phyloP scores from a whole-genome alignment of 2,797 vertebrate species.

The Diglossa cyanea region DNA sequence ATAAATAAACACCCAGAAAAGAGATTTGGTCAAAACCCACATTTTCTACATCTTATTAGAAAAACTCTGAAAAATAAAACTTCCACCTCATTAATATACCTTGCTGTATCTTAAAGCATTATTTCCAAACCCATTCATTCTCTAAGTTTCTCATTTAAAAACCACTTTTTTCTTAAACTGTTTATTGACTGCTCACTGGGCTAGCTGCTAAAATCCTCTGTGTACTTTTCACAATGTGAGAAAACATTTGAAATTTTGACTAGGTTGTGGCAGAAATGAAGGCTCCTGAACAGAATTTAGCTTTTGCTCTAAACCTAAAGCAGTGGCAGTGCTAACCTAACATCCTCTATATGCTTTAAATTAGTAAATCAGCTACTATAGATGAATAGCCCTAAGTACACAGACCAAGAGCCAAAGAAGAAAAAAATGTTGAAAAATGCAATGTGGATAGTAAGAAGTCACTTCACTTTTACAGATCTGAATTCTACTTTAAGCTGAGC shows the following conservation, averaged over 20 bases:
- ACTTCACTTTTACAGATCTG: not conserved
- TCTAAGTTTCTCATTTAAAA: not conserved
- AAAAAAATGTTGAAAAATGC: not conserved
- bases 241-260: not conserved
- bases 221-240: not conserved
- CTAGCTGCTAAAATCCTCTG: not conserved
- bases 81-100: not conserved
- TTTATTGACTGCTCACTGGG: not conserved
- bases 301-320: not conserved
- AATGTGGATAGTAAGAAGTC: not conserved
- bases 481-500: not conserved
- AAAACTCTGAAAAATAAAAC: not conserved
- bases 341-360: not conserved
- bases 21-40: not conserved
- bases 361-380: not conserved
- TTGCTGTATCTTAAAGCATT: not conserved
- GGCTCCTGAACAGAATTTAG: not conserved
- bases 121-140: not conserved
- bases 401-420: not conserved
- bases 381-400: not conserved
- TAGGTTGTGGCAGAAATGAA: not conserved
- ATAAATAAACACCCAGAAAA: not conserved
- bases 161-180: not conserved
- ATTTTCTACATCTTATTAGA: not conserved
- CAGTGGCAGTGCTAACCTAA: not conserved